Evolutionary conservation across 2,113 vertebrate genomes (phyloP).

Genomic region (Dicrurus megarhynchus): DNA sequence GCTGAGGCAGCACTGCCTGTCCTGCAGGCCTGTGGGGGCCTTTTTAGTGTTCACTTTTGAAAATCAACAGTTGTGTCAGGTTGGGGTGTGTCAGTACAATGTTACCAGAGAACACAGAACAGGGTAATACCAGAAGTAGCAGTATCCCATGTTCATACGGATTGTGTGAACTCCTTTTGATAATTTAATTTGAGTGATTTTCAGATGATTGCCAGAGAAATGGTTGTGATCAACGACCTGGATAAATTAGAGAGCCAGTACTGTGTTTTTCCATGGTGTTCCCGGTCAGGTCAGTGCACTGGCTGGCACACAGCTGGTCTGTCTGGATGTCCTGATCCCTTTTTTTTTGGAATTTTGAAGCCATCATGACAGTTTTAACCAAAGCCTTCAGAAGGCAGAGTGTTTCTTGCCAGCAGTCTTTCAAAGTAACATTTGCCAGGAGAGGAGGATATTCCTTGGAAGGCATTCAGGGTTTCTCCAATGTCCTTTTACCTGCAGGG

Average conservation of each 20-base stretch:
- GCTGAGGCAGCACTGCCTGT: neutral
- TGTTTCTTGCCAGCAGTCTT: neutral
- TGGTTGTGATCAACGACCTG: neutral
- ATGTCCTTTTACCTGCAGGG: neutral
- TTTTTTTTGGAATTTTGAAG: neutral
- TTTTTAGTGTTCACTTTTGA: neutral
- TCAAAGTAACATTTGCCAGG: neutral
- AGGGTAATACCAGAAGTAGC: neutral
- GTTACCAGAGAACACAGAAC: neutral
- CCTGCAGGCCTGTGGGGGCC: neutral
- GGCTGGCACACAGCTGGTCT: neutral
- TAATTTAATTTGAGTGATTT: neutral
- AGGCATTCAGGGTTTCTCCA: neutral
- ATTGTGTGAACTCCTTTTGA: neutral
- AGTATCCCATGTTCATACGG: neutral
- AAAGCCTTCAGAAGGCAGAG: neutral
- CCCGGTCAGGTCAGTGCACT: neutral
- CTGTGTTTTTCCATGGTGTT: neutral
- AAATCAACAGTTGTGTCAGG: neutral
- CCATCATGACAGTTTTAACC: neutral
- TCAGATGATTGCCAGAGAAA: neutral
- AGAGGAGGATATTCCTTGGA: neutral
- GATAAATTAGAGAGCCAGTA: neutral
- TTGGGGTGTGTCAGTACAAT: neutral
- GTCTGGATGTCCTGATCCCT: neutral